Evolutionary conservation across 2,888 invertebrate species (phyloP), one percentile per base, ranked within the genome.

Genomic region (Drosophila affinis): DNA sequence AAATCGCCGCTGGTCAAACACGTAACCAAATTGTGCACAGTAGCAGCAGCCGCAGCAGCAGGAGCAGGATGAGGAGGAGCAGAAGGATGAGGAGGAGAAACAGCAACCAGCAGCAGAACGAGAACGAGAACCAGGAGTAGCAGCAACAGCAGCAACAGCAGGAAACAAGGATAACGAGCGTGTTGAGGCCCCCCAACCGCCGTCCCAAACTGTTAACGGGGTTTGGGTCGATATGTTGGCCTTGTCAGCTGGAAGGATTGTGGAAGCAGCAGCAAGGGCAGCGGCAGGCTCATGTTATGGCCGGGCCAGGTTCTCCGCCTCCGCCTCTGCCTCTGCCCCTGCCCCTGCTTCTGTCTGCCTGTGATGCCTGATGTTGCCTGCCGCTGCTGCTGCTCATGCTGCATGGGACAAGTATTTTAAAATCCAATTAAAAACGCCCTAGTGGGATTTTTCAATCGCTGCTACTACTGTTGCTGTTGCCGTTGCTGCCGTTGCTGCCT

Each of bases 361-460:
- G 51, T 65, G 58, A 65, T 45, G 57, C 71, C 71, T 72, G 71
- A 71, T 71, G 65, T 68, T 68, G 57, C 74, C 64, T 69, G 62
- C 56, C 47, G 58, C 24, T 61, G 54, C n/a, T 68, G 21, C 51
- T 64, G 72, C 56, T 62, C 21, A 67, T 55, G 46, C 76, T 86
- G 89, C 72, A 88, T 86, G 85, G 78, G 77, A 81, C 78, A 86
- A 90, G 92, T 91, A 90, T 91, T 92, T 92, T 91, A 91, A 92
- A 92, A 92, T 92, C 92, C 91, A 92, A 92, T 92, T 92, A 92
- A 91, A 91, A 90, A 91, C 89, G 88, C 90, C 89, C 90, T 83
- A 85, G 83, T 86, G 89, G 89, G 89, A 89, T 82, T 89, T 88
- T 90, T 89, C 90, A 91, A 91, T 89, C 90, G 89, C 84, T 88